Evolutionary conservation across 2,888 invertebrate genomes (phyloP), one percentile per base, ranked within the genome.

Genomic region (Cotesia congregata): DNA sequence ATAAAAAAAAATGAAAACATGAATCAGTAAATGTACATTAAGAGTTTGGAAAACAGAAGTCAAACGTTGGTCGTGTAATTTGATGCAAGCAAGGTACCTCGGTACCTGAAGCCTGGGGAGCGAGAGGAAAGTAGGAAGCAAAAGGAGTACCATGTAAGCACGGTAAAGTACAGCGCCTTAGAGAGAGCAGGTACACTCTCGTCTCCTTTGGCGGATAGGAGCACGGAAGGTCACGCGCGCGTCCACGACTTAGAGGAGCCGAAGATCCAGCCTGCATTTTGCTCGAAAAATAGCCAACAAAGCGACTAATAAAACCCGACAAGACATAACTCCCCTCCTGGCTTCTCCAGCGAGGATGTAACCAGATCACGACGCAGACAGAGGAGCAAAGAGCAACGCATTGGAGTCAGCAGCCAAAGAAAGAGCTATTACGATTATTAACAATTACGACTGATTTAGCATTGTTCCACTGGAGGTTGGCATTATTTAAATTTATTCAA

Each of bases 401-500:
- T 50, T 12, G 12, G 50, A 12, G 12, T 50, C 9, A 50, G 40
- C 62, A 69, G 40, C 59, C 38, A 68, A 62, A 17, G 41, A 65
- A 67, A 39, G 72, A 65, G 71, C 82, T 83, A 82, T 84, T 83
- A 84, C 85, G 85, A 85, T 87, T 87, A 86, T 86, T 86, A 87
- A 86, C 85, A 86, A 85, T 86, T 86, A 85, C 83, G 84, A 86
- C 85, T 84, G 85, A 86, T 86, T 85, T 83, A 83, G 83, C 81
- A 84, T 84, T 83, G 86, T 86, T 84, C 82, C 71, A 76, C 77
- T 76, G 77, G 80, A 78, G 79, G 76, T 78, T 77, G 79, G 82
- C 83, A 84, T 84, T 86, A 86, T 87, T 86, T 81, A 86, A 83
- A 87, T 85, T 84, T 84, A 86, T 86, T 86, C 80, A 84, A 85